Percentiles rank a stretch among this genome's conserved stretches.
Conservation (phyloP, 2,797 vertebrate species). For the Scleropages formosus region DNA sequence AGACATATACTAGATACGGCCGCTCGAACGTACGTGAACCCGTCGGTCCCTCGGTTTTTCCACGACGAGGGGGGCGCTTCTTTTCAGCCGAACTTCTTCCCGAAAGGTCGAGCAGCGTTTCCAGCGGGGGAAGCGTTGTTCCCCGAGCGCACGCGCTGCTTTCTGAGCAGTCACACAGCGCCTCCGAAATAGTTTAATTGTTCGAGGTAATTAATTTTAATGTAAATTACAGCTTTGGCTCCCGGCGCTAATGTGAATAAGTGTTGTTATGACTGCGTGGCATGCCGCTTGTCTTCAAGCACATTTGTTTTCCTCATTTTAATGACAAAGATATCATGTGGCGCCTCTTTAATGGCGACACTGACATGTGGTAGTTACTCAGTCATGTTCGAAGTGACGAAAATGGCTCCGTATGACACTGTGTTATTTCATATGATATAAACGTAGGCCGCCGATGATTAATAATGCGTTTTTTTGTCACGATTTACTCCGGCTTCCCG, state of each 20-base stretch:
- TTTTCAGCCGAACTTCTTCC: conserved; percentile 5
- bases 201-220: conserved; percentile 80
- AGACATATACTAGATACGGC: no score
- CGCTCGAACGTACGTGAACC: no score
- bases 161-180: conserved; percentile 37
- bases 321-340: conserved; percentile 83
- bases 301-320: conserved; percentile 65
- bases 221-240: conserved; percentile 76
- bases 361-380: conserved; percentile 81
- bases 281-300: conserved; percentile 66
- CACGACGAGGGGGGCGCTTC: background rate
- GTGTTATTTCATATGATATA: conserved; percentile 71
- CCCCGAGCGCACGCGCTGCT: background rate
- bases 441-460: conserved; percentile 66
- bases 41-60: no score
- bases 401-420: conserved; percentile 69
- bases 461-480: conserved; percentile 58
- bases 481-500: conserved; percentile 52
- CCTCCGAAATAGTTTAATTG: conserved; percentile 70
- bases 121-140: conserved; percentile 5
- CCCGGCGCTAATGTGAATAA: conserved; percentile 51
- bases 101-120: conserved; percentile 4
- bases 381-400: conserved; percentile 73
- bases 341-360: conserved; percentile 77
- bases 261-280: conserved; percentile 74